phyloP scores from a whole-genome alignment of 2,888 invertebrate species.

The Helobdella robusta region DNA sequence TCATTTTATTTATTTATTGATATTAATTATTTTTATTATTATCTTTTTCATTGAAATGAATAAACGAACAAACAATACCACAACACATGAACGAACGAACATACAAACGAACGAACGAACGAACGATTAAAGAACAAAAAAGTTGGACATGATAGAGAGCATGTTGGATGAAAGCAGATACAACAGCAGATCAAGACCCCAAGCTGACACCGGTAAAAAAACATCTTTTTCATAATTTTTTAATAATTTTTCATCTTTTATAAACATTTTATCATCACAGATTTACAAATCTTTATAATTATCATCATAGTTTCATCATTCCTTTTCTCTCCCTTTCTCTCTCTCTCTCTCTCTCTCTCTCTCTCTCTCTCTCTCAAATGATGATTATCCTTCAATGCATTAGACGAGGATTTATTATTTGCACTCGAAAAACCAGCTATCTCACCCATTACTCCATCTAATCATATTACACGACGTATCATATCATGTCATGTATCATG shows the following conservation, averaged over 20 bases:
- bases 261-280: too few species aligned
- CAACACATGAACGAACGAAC: too few species aligned
- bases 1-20: too few species aligned
- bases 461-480: too few species aligned
- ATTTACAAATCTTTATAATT: neutral
- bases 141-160: slow-evolving; percentile 26
- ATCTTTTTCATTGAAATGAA: too few species aligned
- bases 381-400: neutral
- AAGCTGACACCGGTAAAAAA: slow-evolving; percentile 24
- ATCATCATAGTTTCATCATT: neutral
- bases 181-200: slow-evolving; percentile 27
- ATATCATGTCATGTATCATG: too few species aligned
- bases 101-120: too few species aligned
- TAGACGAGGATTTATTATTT: neutral
- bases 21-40: too few species aligned
- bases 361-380: slow-evolving; percentile 7
- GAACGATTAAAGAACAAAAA: slow-evolving; percentile 8
- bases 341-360: neutral
- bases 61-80: too few species aligned
- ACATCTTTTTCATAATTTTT: too few species aligned
- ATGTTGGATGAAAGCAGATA: slow-evolving; percentile 22
- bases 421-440: too few species aligned
- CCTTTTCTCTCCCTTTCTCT: neutral
- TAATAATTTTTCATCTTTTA: neutral
- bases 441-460: too few species aligned